phyloP scores from a whole-genome alignment of 2,888 invertebrate genomes.

The Anthrax anthrax region DNA sequence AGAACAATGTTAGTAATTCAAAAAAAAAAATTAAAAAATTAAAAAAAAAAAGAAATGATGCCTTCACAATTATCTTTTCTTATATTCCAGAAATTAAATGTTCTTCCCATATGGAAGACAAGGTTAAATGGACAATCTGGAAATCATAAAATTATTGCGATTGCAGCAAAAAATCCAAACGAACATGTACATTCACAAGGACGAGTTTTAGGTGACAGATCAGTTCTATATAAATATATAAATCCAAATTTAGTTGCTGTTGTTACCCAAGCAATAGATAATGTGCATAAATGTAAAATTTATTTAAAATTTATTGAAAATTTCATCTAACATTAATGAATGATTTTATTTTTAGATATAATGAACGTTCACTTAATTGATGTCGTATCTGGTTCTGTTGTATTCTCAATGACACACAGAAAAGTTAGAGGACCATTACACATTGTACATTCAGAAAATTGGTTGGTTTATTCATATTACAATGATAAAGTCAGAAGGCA shows the following conservation, averaged over 20 bases:
- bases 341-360: slow-evolving; percentile 42
- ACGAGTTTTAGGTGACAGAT: slow-evolving; percentile 83
- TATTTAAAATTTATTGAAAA: neutral
- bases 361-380: slow-evolving; percentile 80
- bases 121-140: slow-evolving; percentile 28
- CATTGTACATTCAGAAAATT: slow-evolving; percentile 92
- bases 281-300: slow-evolving; percentile 52
- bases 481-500: slow-evolving; percentile 86
- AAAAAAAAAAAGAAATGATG: no score
- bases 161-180: slow-evolving; percentile 47
- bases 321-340: neutral
- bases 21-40: no score
- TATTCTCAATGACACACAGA: slow-evolving; percentile 73
- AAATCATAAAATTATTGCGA: slow-evolving; percentile 45
- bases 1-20: slow-evolving; percentile 20
- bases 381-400: slow-evolving; percentile 75
- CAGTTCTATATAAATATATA: slow-evolving; percentile 94
- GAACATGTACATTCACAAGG: slow-evolving; percentile 90
- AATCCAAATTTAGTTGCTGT: slow-evolving; percentile 93
- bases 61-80: neutral
- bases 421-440: slow-evolving; percentile 72
- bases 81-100: slow-evolving; percentile 40
- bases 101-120: slow-evolving; percentile 33
- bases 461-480: slow-evolving; percentile 85
- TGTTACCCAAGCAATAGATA: slow-evolving; percentile 61